Conservation (phyloP, 2,888 invertebrate species). For the Reticulitermes lucifugus region DNA sequence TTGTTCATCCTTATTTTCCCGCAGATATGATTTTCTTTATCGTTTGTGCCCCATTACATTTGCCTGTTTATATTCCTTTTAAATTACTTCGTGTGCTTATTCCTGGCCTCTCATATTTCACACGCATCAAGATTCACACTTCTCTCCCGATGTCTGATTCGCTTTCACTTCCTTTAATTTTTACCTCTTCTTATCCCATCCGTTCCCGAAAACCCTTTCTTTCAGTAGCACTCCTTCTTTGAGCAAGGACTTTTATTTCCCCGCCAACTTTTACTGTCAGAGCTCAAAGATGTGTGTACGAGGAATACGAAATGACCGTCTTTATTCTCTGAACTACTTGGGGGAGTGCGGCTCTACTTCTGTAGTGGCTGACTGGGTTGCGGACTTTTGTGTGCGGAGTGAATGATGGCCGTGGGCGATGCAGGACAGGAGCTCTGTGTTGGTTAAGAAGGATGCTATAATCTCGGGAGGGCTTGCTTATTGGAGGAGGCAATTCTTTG, state of each 20-base stretch:
- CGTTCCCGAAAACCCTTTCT: background rate
- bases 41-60: background rate
- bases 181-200: background rate
- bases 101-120: background rate
- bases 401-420: conserved; percentile 44
- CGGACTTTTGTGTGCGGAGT: conserved; percentile 45
- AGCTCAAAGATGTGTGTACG: conserved; percentile 48
- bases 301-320: conserved; percentile 49
- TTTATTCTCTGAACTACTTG: background rate
- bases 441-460: too few species aligned
- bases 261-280: conserved; percentile 43
- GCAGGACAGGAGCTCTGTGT: background rate
- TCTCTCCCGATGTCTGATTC: background rate
- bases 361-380: background rate
- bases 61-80: background rate
- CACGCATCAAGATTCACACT: background rate
- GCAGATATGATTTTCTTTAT: too few species aligned
- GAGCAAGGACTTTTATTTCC: conserved; percentile 44
- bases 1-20: background rate
- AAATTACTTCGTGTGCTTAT: background rate
- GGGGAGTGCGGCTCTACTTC: background rate
- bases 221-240: conserved; percentile 11
- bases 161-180: background rate
- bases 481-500: background rate
- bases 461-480: background rate